phyloP scores from a whole-genome alignment of 37 sponge, comb jelly and placozoan species.

The Ephydatia muelleri region DNA sequence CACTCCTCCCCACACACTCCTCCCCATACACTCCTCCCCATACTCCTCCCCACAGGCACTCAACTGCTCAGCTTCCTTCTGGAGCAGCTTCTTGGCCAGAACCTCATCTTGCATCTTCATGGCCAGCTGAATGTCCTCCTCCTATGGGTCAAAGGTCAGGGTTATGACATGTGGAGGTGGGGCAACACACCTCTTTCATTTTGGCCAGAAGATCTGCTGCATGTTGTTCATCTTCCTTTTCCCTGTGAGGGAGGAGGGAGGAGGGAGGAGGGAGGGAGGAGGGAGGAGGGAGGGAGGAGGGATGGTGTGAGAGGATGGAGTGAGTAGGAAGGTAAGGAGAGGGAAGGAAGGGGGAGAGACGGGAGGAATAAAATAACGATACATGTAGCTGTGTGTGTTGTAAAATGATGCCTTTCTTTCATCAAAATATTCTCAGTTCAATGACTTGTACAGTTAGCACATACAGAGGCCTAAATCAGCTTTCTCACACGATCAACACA shows the following conservation, averaged over 20 bases:
- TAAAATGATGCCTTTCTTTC: background rate
- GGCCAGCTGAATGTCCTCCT: slow-evolving; percentile 47
- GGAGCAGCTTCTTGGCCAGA: slow-evolving; percentile 35
- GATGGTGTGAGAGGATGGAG: background rate
- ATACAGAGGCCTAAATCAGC: no score
- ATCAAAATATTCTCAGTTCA: slow-evolving; percentile 53
- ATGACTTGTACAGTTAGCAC: no score
- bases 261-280: background rate
- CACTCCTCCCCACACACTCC: no score
- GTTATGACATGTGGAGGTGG: no score
- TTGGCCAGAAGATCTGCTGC: background rate
- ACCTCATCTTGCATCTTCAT: slow-evolving; percentile 57
- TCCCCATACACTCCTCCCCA: no score
- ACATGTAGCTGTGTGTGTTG: background rate
- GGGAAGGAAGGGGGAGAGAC: background rate
- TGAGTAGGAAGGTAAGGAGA: background rate
- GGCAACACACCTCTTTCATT: background rate
- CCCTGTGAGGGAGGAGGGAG: background rate
- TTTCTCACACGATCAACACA: no score
- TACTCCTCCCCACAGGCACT: background rate
- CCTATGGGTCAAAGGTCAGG: slow-evolving; percentile 2
- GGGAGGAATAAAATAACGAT: background rate
- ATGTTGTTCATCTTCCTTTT: background rate
- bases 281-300: background rate
- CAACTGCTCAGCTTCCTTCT: slow-evolving; percentile 7